Percentiles rank a stretch among this genome's conserved stretches.
Conservation (phyloP, 2,888 invertebrate species). For the Philereme vetulata region DNA sequence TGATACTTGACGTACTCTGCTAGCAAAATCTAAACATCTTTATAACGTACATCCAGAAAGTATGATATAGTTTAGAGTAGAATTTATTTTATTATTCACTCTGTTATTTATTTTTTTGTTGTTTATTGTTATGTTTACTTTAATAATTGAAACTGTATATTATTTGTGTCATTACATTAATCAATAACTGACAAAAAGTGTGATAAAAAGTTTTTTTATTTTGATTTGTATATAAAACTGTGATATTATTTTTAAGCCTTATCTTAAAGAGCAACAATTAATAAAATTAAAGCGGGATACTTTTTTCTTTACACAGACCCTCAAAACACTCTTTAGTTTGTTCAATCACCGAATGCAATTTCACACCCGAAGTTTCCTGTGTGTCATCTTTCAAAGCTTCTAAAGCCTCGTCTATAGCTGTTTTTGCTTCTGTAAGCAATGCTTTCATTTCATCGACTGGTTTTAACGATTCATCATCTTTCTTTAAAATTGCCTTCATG, state of each 20-base stretch:
- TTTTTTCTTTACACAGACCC: slow-evolving; percentile 76
- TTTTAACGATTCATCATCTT: slow-evolving; percentile 54
- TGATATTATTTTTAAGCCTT: slow-evolving; percentile 53
- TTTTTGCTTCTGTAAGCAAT: slow-evolving; percentile 73
- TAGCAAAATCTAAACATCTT: too few species aligned
- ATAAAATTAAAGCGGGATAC: slow-evolving; percentile 48
- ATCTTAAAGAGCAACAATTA: slow-evolving; percentile 20
- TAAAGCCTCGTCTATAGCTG: slow-evolving; percentile 70
- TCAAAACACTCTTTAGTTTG: slow-evolving; percentile 76
- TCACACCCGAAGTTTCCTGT: slow-evolving; percentile 81
- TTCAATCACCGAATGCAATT: slow-evolving; percentile 74
- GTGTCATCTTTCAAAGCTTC: slow-evolving; percentile 76
- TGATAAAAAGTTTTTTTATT: slow-evolving; percentile 10
- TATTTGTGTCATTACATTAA: not conserved
- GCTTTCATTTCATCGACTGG: slow-evolving; percentile 63
- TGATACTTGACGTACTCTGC: too few species aligned
- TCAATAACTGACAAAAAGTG: slow-evolving; percentile 3
- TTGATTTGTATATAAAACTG: slow-evolving; percentile 48
- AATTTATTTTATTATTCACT: too few species aligned
- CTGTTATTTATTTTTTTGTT: too few species aligned
- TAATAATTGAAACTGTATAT: not conserved
- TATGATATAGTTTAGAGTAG: too few species aligned
- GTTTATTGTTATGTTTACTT: too few species aligned
- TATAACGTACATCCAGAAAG: too few species aligned
- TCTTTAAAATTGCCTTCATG: slow-evolving; percentile 74